Evolutionary conservation across 2,797 vertebrate genomes (phyloP).

Genomic region (Discoglossus pictus): DNA sequence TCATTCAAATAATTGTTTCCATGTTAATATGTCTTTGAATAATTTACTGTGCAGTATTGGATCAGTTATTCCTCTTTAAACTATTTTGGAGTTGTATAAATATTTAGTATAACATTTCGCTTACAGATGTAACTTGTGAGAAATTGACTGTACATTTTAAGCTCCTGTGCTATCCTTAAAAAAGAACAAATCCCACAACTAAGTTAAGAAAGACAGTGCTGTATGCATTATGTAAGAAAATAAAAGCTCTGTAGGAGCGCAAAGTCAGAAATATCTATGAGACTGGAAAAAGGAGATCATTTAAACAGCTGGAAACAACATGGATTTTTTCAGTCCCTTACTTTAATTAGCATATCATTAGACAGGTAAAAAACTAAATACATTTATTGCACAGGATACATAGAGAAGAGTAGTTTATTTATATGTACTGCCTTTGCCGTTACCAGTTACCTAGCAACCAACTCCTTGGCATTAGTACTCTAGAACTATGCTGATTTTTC

Average conservation of each 20-base stretch:
- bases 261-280: conserved; percentile 1
- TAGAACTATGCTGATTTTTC: conserved; percentile 34
- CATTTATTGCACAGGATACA: conserved; percentile 6
- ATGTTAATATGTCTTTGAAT: too few species aligned
- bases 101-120: too few species aligned
- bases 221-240: conserved; percentile 3
- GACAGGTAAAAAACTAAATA: conserved; percentile 14
- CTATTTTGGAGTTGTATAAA: too few species aligned
- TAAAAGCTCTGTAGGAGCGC: conserved; percentile 16
- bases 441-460: conserved; percentile 44
- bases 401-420: conserved; percentile 28
- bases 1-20: too few species aligned
- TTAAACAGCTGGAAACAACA: conserved; percentile 31
- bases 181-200: too few species aligned
- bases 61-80: too few species aligned
- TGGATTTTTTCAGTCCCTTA: conserved; percentile 34
- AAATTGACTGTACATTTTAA: too few species aligned
- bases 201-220: too few species aligned
- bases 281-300: conserved; percentile 1
- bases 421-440: conserved; percentile 35
- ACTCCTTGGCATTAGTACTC: conserved; percentile 26
- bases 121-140: too few species aligned
- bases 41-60: too few species aligned
- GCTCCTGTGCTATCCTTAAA: too few species aligned
- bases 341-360: conserved; percentile 44